Evolutionary conservation across 2,113 vertebrate species (phyloP).

Genomic region (Tapirus terrestris): DNA sequence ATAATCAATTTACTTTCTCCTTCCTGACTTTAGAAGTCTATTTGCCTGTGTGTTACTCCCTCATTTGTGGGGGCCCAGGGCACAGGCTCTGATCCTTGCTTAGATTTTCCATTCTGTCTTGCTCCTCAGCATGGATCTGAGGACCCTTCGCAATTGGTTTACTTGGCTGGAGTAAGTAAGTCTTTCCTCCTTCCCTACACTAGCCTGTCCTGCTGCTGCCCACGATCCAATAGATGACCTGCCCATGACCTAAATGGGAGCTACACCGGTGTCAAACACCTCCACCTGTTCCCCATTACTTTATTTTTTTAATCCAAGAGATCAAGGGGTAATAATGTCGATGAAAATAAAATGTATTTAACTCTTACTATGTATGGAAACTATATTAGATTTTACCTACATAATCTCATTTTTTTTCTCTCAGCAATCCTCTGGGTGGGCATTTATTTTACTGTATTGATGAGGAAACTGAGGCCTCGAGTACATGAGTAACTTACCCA

Average conservation of each 20-base stretch:
- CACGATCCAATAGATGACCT: background rate
- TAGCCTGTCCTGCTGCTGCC: background rate
- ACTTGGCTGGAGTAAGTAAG: background rate
- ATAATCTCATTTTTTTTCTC: background rate
- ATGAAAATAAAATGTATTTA: background rate
- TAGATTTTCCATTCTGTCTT: background rate
- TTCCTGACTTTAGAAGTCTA: background rate
- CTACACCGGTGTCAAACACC: no score
- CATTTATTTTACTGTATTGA: background rate
- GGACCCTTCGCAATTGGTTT: background rate
- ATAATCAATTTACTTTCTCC: background rate
- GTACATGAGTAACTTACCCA: background rate
- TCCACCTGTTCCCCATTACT: no score
- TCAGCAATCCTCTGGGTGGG: background rate
- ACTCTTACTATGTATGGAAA: background rate
- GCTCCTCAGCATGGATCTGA: background rate
- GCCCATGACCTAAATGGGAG: background rate
- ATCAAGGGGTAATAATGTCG: background rate
- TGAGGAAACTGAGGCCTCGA: background rate
- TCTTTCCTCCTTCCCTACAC: background rate
- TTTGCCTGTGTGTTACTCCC: background rate
- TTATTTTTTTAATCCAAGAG: background rate
- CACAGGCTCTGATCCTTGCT: background rate
- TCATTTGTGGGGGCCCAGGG: background rate
- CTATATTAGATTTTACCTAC: background rate